Percentiles rank a stretch among this genome's conserved stretches.
Conservation (phyloP, 1,140 invertebrate genomes). For the Euborellia annulipes region DNA sequence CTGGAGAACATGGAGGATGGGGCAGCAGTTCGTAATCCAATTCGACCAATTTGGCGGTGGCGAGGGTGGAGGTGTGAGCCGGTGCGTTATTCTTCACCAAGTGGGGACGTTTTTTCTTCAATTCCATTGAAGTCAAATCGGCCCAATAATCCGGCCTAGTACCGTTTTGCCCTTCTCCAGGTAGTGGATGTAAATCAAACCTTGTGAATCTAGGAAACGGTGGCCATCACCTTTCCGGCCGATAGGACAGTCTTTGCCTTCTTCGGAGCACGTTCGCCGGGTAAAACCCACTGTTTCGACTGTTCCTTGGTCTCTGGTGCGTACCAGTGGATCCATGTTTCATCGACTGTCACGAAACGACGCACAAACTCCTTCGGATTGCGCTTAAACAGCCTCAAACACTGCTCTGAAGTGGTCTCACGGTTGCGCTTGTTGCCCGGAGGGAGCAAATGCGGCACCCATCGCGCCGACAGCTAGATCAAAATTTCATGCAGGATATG, state of each 20-base stretch:
- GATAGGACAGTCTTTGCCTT: conserved; percentile 20
- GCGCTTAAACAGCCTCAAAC: conserved; percentile 10
- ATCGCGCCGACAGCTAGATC: too few relatives aligned
- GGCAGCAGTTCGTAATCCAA: too few relatives aligned
- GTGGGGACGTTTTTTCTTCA: conserved; percentile 17
- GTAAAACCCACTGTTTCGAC: conserved; percentile 21
- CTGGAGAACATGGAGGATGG: background rate
- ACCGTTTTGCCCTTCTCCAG: conserved; percentile 28
- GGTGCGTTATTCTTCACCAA: conserved; percentile 17
- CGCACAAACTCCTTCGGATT: conserved; percentile 18
- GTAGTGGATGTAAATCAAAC: conserved; percentile 27
- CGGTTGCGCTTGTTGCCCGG: too few relatives aligned
- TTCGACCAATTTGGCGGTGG: conserved; percentile 3
- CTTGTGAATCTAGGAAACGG: conserved; percentile 23
- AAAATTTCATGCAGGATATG: too few relatives aligned
- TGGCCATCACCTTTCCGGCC: conserved; percentile 20
- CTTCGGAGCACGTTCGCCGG: conserved; percentile 18
- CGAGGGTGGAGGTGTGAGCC: conserved; percentile 2
- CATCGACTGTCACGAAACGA: too few relatives aligned
- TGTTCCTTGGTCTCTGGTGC: conserved; percentile 24
- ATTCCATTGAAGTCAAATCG: background rate
- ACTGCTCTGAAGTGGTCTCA: conserved; percentile 12
- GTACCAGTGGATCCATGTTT: conserved; percentile 27
- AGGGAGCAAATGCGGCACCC: too few relatives aligned
- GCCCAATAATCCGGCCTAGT: conserved; percentile 14